Percentiles rank a stretch among this genome's conserved stretches.
phyloP scores from a whole-genome alignment of 2,113 vertebrate genomes.

The Sitta europaea region DNA sequence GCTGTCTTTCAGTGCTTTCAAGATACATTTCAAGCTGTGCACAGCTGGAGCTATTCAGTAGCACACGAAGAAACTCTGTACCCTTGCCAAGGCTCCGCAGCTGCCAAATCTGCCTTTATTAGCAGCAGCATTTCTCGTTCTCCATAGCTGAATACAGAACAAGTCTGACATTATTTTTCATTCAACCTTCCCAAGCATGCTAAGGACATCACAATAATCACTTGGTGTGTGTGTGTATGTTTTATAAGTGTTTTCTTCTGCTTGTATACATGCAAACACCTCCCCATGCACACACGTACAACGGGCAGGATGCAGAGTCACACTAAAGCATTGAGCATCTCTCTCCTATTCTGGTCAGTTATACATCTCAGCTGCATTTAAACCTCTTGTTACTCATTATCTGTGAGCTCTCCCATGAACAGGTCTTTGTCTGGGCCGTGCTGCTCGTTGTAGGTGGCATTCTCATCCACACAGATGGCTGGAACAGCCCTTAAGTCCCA shows the following conservation, averaged over 20 bases:
- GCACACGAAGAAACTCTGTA: conserved; percentile 48
- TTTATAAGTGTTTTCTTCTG: not conserved
- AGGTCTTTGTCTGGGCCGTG: not conserved
- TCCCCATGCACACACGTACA: not conserved
- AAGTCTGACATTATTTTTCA: conserved; percentile 48
- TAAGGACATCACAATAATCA: not conserved
- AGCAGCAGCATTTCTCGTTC: conserved; percentile 25
- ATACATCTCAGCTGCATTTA: not conserved
- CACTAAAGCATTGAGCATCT: not conserved
- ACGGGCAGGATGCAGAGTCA: not conserved
- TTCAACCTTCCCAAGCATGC: not conserved
- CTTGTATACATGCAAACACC: not conserved
- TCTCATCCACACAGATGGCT: not conserved
- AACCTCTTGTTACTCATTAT: not conserved
- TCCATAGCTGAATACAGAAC: conserved; percentile 31
- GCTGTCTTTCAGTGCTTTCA: conserved; percentile 57
- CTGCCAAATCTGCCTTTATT: conserved; percentile 64
- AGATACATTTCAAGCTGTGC: conserved; percentile 52
- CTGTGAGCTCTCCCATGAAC: not conserved
- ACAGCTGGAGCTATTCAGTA: conserved; percentile 70
- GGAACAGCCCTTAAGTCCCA: not conserved
- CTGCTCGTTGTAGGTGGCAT: conserved; percentile 18
- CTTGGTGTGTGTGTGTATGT: not conserved
- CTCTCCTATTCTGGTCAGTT: not conserved
- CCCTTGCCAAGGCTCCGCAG: conserved; percentile 45